Percentiles rank a stretch among this genome's conserved stretches.
Evolutionary conservation across 2,797 vertebrate genomes (phyloP).

Genomic region (Cirrhinus mrigala): DNA sequence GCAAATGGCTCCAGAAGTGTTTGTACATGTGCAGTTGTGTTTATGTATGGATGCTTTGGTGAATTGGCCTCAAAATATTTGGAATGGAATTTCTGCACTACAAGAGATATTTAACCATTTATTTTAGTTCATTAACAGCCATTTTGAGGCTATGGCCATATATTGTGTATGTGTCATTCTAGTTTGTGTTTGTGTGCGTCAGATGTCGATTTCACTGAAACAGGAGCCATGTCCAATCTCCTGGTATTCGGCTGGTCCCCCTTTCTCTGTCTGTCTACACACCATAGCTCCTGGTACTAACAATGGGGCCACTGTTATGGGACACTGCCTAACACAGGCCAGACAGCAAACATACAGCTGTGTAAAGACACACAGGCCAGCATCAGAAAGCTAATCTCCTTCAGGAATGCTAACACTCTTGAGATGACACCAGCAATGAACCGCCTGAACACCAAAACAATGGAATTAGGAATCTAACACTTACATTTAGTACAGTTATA

Average conservation of each 20-base stretch:
- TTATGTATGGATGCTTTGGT: neutral
- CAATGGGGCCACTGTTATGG: constrained; percentile 59
- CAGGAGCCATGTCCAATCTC: constrained; percentile 63
- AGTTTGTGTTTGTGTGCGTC: constrained; percentile 45
- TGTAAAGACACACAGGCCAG: constrained; percentile 31
- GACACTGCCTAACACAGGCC: constrained; percentile 39
- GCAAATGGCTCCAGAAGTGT: constrained; percentile 49
- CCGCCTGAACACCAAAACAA: neutral
- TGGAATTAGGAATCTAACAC: neutral
- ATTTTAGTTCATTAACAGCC: neutral
- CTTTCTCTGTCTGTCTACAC: constrained; percentile 58
- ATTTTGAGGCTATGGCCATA: constrained; percentile 1
- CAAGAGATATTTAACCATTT: neutral
- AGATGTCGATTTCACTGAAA: constrained; percentile 55
- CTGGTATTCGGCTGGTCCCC: constrained; percentile 57
- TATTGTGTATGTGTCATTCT: constrained; percentile 32
- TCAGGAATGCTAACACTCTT: constrained; percentile 33
- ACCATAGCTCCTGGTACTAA: constrained; percentile 58
- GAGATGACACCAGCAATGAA: constrained; percentile 25
- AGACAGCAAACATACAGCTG: constrained; percentile 55
- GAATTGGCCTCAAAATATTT: constrained; percentile 21
- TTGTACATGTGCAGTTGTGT: constrained; percentile 39
- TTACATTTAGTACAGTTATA: neutral
- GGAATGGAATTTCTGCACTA: constrained; percentile 12
- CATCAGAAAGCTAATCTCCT: constrained; percentile 34